A percentile compares a stretch with the other conserved stretches of the same genome.
Evolutionary conservation across 2,888 invertebrate genomes (phyloP).

Genomic region (Pyrrhia umbra): DNA sequence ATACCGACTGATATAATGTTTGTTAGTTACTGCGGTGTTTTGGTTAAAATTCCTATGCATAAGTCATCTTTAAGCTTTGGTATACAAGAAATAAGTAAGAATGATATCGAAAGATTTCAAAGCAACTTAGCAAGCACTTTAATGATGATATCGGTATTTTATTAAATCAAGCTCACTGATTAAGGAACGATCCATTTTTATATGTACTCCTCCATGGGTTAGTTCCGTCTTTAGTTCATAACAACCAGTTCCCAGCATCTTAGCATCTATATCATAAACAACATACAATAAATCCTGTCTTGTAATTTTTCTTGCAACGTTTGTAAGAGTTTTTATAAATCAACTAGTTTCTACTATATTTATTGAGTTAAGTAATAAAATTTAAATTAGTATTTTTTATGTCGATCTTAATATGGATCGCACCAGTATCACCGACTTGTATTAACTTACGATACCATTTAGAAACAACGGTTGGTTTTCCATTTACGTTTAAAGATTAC

Average conservation of each 20-base stretch:
- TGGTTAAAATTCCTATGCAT: too few relatives aligned
- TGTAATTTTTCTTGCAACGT: conserved; percentile 45
- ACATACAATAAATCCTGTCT: conserved; percentile 37
- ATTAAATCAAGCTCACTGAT: not conserved
- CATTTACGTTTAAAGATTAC: not conserved
- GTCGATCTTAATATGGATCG: not conserved
- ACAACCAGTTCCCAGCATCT: conserved; percentile 12
- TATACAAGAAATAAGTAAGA: too few relatives aligned
- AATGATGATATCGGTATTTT: not conserved
- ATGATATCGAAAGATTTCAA: too few relatives aligned
- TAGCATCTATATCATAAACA: conserved; percentile 29
- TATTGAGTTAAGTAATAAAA: conserved; percentile 35
- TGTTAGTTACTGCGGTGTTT: too few relatives aligned
- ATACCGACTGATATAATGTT: too few relatives aligned
- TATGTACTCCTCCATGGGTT: conserved; percentile 5
- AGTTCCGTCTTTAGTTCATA: conserved; percentile 3
- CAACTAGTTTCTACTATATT: conserved; percentile 25
- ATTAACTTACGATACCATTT: not conserved
- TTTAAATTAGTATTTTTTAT: conserved; percentile 24
- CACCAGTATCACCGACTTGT: not conserved
- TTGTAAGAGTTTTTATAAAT: conserved; percentile 26
- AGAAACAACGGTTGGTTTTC: not conserved
- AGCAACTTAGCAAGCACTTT: too few relatives aligned
- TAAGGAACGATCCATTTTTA: conserved; percentile 15
- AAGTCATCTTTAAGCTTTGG: too few relatives aligned